Conservation (phyloP, 2,888 invertebrate species). For the Leptopilina myrica region DNA sequence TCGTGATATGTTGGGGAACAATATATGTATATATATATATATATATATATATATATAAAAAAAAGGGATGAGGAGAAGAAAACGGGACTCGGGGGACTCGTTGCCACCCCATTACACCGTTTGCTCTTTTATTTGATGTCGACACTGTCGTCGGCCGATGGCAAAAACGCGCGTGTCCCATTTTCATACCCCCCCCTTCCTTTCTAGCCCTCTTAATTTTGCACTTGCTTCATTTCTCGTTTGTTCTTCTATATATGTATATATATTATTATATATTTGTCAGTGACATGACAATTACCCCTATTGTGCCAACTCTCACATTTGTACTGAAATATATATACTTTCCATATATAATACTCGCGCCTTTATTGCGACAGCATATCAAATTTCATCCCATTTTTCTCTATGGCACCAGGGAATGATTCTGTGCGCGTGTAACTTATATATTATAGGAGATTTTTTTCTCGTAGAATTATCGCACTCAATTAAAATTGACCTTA, state of each 20-base stretch:
- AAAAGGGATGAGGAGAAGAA: constrained; percentile 63
- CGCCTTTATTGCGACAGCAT: constrained; percentile 38
- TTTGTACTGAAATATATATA: constrained; percentile 58
- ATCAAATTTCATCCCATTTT: constrained; percentile 50
- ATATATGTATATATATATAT: too few species aligned
- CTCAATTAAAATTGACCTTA: constrained; percentile 31
- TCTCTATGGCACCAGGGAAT: constrained; percentile 19
- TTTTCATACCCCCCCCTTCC: constrained; percentile 49
- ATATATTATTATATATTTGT: constrained; percentile 61
- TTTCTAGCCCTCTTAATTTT: background rate
- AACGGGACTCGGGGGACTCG: constrained; percentile 75
- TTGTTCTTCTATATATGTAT: constrained; percentile 65
- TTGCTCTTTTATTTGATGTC: constrained; percentile 72
- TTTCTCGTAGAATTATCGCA: background rate
- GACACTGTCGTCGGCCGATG: constrained; percentile 51
- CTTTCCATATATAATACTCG: constrained; percentile 46
- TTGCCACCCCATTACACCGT: constrained; percentile 75
- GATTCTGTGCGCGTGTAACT: constrained; percentile 10
- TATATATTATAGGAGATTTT: background rate
- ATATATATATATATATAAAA: too few species aligned
- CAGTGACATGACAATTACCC: constrained; percentile 71
- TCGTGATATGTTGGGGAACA: constrained; percentile 16
- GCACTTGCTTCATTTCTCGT: constrained; percentile 16
- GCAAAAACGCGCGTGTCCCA: constrained; percentile 64
- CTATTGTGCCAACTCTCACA: constrained; percentile 67